These are phyloP conservation scores for Phenganax subtilis DNA, from an alignment of 92 coral and sea anemone genomes.

Conservation along the genomic window DNA sequence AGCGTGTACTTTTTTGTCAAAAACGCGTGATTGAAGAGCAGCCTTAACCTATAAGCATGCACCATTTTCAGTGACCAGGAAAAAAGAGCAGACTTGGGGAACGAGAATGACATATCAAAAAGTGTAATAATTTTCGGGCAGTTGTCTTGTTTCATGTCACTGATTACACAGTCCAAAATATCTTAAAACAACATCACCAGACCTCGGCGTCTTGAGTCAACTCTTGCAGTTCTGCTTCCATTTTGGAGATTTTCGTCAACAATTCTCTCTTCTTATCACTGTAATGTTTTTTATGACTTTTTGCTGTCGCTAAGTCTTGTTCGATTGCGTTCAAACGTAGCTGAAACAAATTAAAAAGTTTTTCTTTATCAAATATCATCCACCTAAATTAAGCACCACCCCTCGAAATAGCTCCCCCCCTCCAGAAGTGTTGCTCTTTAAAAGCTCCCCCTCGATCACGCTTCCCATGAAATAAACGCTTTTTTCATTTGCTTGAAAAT, in stretches of 20 bases:
- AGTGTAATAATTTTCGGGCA: background rate
- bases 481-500: too few species aligned
- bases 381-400: too few species aligned
- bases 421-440: too few species aligned
- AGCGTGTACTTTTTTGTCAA: too few species aligned
- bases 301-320: constrained; percentile 62
- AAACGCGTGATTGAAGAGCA: too few species aligned
- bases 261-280: constrained; percentile 59
- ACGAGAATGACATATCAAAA: background rate
- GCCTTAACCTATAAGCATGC: too few species aligned
- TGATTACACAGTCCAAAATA: background rate
- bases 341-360: constrained; percentile 39
- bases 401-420: too few species aligned
- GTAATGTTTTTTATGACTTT: constrained; percentile 71
- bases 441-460: too few species aligned
- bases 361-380: background rate
- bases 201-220: constrained; percentile 66
- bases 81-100: too few species aligned
- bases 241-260: constrained; percentile 59
- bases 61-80: too few species aligned
- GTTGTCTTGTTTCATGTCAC: background rate
- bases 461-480: too few species aligned
- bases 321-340: constrained; percentile 64
- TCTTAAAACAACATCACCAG: background rate
- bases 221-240: constrained; percentile 56